Evolutionary conservation across 2,888 invertebrate genomes (phyloP), one percentile per base, ranked within the genome.

Genomic region (Drosophila gaucha): DNA sequence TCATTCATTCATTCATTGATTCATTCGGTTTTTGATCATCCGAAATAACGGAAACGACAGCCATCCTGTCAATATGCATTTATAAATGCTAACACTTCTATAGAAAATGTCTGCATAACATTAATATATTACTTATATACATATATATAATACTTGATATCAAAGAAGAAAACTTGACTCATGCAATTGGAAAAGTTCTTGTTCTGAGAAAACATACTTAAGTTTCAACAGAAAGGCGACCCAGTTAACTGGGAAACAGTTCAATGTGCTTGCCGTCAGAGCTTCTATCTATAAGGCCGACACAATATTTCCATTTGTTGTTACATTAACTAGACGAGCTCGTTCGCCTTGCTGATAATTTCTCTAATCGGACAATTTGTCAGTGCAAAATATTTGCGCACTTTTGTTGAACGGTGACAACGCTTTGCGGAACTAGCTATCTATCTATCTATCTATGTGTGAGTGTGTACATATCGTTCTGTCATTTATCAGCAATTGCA

Each of bases 301-400:
- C 86, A 86, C 51, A 70, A 64, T 16, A 69, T 63, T 80, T 78
- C 85, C 84, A 86, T 82, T 69, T 71, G 57, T 50, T 62, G 57
- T 62, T 69, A 62, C 65, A 76, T 16, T 58, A 51, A 57, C 43
- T 54, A 44, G 33, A 24, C 38, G 28, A 18, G 44, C 76, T 64
- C 71, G 85, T 78, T 69, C 57, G 28, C 24, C 20, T n/a, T 3
- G 22, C 72, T 78, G 87, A 82, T 86, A 84, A 72, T 60, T 78
- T 68, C 54, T 80, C 69, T 78, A 86, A 82, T 82, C 82, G 84
- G 75, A 67, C 73, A 77, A 43, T 57, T 66, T 46, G 64, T 22
- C 30, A 55, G 39, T 71, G 57, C 50, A 60, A 58, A 49, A 24
- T 66, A 65, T 74, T 77, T 77, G 58, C 70, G 4, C 59, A 75